These are phyloP conservation scores for Neocrepidodera transversa DNA, from an alignment of 2,888 invertebrate species.

Conservation along the genomic window DNA sequence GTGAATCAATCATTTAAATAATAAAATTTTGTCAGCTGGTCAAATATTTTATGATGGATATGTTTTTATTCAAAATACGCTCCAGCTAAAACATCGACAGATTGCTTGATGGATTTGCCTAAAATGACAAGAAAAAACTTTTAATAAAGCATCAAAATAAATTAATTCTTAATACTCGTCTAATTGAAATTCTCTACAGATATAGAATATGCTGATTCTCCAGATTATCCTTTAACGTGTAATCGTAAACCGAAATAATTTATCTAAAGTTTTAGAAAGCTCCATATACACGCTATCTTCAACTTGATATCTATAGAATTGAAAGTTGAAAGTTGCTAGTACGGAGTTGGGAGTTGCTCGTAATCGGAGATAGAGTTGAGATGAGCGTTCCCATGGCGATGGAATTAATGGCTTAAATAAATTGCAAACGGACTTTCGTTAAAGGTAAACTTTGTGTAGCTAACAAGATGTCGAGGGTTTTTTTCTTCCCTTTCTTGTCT, in stretches of 20 bases:
- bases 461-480: constrained; percentile 11
- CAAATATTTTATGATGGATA: no score
- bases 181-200: no score
- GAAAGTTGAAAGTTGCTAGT: constrained; percentile 9
- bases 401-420: constrained; percentile 22
- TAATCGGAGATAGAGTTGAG: constrained; percentile 12
- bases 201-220: background rate
- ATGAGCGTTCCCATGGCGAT: constrained; percentile 16
- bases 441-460: constrained; percentile 18
- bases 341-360: constrained; percentile 1
- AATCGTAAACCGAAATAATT: background rate
- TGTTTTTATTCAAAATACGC: no score
- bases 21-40: no score
- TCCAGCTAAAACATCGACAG: no score
- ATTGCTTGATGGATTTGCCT: no score
- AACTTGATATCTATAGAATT: constrained; percentile 6
- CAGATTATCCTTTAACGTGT: constrained; percentile 1
- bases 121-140: no score
- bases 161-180: no score
- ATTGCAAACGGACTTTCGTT: constrained; percentile 17
- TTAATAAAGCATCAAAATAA: no score
- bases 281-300: background rate
- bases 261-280: background rate
- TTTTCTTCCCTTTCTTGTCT: background rate
- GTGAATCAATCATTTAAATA: no score